These are phyloP conservation scores for Hetaerina americana DNA, from an alignment of 1,140 invertebrate species.

Conservation along the genomic window DNA sequence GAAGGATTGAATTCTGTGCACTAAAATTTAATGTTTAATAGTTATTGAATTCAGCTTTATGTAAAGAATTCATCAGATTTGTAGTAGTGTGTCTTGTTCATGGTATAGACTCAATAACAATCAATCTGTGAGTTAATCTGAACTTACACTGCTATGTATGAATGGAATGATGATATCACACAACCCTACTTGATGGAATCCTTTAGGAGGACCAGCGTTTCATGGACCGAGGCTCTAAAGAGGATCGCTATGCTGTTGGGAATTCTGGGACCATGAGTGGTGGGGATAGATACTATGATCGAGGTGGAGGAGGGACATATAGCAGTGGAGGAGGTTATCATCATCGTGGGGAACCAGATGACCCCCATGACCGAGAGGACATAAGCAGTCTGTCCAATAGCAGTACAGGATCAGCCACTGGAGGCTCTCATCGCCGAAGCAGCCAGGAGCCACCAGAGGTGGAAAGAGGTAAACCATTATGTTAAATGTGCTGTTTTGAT, in stretches of 20 bases:
- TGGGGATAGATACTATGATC: constrained; percentile 20
- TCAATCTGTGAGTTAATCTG: too few relatives aligned
- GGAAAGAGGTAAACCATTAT: constrained; percentile 33
- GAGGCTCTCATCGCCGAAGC: constrained; percentile 27
- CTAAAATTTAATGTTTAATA: too few relatives aligned
- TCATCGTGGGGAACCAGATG: constrained; percentile 24
- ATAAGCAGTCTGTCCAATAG: constrained; percentile 38
- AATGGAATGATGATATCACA: too few relatives aligned
- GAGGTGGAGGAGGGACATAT: constrained; percentile 22
- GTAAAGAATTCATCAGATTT: too few relatives aligned
- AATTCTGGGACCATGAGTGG: not conserved
- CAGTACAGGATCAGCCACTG: constrained; percentile 26
- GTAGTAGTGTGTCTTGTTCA: too few relatives aligned
- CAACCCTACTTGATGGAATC: too few relatives aligned
- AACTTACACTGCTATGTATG: too few relatives aligned
- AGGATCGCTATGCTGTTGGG: constrained; percentile 18
- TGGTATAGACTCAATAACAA: too few relatives aligned
- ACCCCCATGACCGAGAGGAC: constrained; percentile 28
- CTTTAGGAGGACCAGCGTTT: constrained; percentile 13
- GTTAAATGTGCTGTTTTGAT: too few relatives aligned
- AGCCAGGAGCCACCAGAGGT: constrained; percentile 32
- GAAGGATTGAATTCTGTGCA: too few relatives aligned
- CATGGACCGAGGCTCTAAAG: constrained; percentile 19
- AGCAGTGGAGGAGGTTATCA: constrained; percentile 27
- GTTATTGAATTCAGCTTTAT: too few relatives aligned